Evolutionary conservation across 35 echinoderm and acorn worm species (phyloP).

Genomic region (Apostichopus californicus): DNA sequence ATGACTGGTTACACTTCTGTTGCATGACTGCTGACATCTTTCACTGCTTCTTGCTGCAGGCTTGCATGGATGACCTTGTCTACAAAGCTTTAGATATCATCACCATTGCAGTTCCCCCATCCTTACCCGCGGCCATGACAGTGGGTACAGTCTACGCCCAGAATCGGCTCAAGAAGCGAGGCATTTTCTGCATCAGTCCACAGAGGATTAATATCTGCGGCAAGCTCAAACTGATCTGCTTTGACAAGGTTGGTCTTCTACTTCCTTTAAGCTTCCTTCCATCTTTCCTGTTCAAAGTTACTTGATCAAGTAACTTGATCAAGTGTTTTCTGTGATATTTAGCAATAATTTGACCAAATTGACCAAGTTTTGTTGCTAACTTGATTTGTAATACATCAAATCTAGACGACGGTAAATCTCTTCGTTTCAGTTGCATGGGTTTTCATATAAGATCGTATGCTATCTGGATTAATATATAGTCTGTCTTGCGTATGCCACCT

Average conservation of each 20-base stretch:
- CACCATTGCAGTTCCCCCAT: conserved; percentile 91
- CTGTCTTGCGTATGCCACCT: no score
- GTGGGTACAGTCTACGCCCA: conserved; percentile 97
- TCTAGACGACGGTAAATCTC: no score
- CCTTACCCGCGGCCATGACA: conserved; percentile 97
- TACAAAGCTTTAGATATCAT: conserved; percentile 96
- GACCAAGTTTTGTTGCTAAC: no score
- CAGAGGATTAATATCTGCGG: conserved; percentile 96
- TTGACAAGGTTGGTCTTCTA: conserved; percentile 84
- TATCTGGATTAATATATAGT: no score
- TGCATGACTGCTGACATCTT: background rate
- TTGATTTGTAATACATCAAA: no score
- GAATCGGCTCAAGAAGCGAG: conserved; percentile 80
- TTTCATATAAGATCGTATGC: no score
- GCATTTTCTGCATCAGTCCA: conserved; percentile 96
- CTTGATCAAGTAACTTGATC: no score
- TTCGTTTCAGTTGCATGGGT: no score
- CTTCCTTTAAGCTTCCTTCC: background rate
- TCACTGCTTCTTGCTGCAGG: conserved; percentile 44
- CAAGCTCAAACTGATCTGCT: conserved; percentile 93
- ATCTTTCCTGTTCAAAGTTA: no score
- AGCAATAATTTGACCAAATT: no score
- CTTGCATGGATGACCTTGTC: conserved; percentile 63
- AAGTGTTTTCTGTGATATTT: no score
- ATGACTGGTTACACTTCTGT: background rate